Base-by-base conservation (phyloP, 2,888 invertebrate species). In the Dynastes hyllus region DNA sequence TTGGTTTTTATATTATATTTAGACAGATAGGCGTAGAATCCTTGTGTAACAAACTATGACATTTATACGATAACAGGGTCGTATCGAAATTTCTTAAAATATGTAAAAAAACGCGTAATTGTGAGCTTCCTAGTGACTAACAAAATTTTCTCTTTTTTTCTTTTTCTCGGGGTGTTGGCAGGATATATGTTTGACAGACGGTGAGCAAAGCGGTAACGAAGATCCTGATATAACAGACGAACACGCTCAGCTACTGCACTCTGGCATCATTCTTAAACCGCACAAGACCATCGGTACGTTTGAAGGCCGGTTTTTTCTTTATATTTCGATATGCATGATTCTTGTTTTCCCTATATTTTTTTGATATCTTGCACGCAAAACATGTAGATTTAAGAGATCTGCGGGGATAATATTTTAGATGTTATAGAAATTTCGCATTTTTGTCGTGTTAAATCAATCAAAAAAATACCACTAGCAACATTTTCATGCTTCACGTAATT, bases 211-310 rank as follows among this genome's bases (percentile, higher is more conserved):
- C 86, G 91, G 90, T 83, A 91, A 90, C 84, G 92, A 92, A 85
- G 92, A 93, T 86, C 91, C 91, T 85, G 93, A 94, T 89, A 92
- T 94, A 79, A 93, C 93, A 78, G 94, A 94, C 88, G 94, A 94
- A 88, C 93, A 93, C 87, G 93, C 93, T 81, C 93, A 93, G 89
- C 90, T 94, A 84, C 91, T 94, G 79, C 88, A 88, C 84, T 87
- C 88, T 79, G 88, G 88, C 86, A 88, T 88, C 84, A 88, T 88
- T 84, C 86, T 88, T 80, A 88, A 88, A 84, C 88, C 88, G 82
- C 87, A 87, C 83, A 88, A 85, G 85, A 86, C 85, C 81, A 85
- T 87, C 84, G 88, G 88, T 88, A 88, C 85, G 88, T 88, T 81
- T 75, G 50, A 58, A 73, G 58, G 58, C 37, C 58, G 73, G 45